phyloP scores from a whole-genome alignment of 37 sponge, comb jelly and placozoan species.

The Tethya wilhelma region DNA sequence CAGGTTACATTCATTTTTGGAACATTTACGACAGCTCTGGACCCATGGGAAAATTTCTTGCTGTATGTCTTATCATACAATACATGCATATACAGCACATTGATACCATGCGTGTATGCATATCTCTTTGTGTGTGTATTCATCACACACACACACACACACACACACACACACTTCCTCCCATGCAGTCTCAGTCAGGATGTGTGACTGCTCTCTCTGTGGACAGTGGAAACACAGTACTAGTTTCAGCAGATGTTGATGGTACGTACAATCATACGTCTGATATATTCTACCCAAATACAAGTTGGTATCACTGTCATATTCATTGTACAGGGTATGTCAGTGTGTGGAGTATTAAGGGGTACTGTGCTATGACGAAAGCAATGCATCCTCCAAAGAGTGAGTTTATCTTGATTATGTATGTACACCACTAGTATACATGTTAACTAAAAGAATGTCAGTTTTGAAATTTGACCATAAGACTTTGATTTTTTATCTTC shows the following conservation, averaged over 20 bases:
- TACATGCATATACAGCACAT: no score
- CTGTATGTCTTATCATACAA: slow-evolving; percentile 37
- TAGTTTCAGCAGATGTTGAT: slow-evolving; percentile 53
- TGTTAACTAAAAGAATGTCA: background rate
- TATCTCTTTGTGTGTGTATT: background rate
- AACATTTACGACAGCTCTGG: slow-evolving; percentile 56
- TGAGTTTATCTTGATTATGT: background rate
- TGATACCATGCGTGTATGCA: no score
- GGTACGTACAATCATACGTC: slow-evolving; percentile 13
- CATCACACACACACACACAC: background rate
- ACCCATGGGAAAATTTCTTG: slow-evolving; percentile 56
- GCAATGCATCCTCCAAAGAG: slow-evolving; percentile 26
- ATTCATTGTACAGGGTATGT: slow-evolving; percentile 6
- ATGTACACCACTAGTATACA: background rate
- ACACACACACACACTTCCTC: no score
- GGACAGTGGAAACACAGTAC: slow-evolving; percentile 13
- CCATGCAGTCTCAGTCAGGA: slow-evolving; percentile 3
- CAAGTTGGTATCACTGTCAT: no score
- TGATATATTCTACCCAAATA: background rate
- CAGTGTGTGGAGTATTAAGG: slow-evolving; percentile 42
- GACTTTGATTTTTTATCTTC: background rate
- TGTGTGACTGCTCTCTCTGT: slow-evolving; percentile 44
- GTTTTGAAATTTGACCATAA: background rate
- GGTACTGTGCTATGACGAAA: slow-evolving; percentile 25
- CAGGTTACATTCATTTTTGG: slow-evolving; percentile 91